Conservation (phyloP, 2,888 invertebrate genomes). For the Ormyrus nitidulus region DNA sequence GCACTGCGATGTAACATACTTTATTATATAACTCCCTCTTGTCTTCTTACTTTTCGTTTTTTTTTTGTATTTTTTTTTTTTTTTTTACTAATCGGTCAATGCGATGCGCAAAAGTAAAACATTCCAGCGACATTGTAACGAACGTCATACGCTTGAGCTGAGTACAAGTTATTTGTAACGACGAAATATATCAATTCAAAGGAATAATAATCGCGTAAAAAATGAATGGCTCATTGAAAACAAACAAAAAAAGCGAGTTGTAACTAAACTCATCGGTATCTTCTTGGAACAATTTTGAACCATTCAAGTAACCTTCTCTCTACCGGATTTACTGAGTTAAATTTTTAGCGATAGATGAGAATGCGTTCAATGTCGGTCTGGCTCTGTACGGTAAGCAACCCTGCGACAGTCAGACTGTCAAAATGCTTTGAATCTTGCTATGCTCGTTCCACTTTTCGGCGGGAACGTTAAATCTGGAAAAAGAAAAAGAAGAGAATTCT, state of each 20-base stretch:
- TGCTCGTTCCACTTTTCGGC: slow-evolving; percentile 21
- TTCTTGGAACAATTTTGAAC: slow-evolving; percentile 35
- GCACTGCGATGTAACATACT: slow-evolving; percentile 18
- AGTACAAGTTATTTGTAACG: slow-evolving; percentile 14
- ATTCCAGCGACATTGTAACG: slow-evolving; percentile 47
- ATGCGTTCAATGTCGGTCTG: slow-evolving; percentile 58
- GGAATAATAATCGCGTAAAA: background rate
- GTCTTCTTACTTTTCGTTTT: background rate
- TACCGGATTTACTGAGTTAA: slow-evolving; percentile 71
- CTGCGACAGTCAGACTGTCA: slow-evolving; percentile 5
- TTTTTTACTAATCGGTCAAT: slow-evolving; percentile 47
- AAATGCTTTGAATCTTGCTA: slow-evolving; percentile 14
- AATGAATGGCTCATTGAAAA: background rate
- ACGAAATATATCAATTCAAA: slow-evolving; percentile 12
- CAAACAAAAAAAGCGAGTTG: slow-evolving; percentile 21
- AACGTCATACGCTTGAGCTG: slow-evolving; percentile 44
- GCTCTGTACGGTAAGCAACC: slow-evolving; percentile 17
- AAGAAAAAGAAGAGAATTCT: slow-evolving; percentile 26
- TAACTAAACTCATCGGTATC: background rate
- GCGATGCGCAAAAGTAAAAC: slow-evolving; percentile 46
- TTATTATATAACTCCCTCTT: slow-evolving; percentile 11
- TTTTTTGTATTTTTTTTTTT: slow-evolving; percentile 1
- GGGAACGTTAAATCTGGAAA: slow-evolving; percentile 19
- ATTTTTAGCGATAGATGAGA: slow-evolving; percentile 71
- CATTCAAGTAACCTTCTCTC: slow-evolving; percentile 66